Percentiles rank a stretch among this genome's conserved stretches.
Evolutionary conservation across 2,888 invertebrate species (phyloP).

Genomic region (Tuta absoluta): DNA sequence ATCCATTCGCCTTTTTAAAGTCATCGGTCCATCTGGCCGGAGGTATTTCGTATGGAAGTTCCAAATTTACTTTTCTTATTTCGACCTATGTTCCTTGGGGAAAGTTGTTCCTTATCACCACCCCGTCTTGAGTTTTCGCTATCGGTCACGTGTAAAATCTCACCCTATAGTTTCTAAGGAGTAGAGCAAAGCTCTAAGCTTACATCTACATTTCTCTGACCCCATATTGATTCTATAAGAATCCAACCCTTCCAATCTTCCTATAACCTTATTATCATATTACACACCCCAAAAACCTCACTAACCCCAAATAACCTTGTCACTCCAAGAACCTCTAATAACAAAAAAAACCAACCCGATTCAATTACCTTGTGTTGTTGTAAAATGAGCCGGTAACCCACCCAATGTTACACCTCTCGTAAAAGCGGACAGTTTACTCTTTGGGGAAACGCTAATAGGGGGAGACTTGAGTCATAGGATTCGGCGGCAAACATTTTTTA

Average conservation of each 20-base stretch:
- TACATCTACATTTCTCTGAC: too few species aligned
- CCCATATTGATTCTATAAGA: neutral
- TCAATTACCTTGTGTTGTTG: slow-evolving; percentile 25
- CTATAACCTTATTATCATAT: neutral
- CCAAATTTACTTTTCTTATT: too few species aligned
- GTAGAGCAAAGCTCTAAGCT: too few species aligned
- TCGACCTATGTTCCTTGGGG: too few species aligned
- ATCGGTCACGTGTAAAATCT: too few species aligned
- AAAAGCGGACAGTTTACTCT: slow-evolving; percentile 12
- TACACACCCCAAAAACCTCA: neutral
- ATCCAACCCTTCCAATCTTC: neutral
- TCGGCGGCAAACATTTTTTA: neutral
- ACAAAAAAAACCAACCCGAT: slow-evolving; percentile 9
- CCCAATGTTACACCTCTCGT: slow-evolving; percentile 31
- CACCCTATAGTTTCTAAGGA: too few species aligned
- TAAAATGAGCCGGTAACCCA: slow-evolving; percentile 32
- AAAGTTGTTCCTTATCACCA: too few species aligned
- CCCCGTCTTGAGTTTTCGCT: too few species aligned
- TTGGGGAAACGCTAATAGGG: slow-evolving; percentile 3
- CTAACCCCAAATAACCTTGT: neutral
- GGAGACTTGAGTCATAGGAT: neutral
- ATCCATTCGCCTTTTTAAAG: too few species aligned
- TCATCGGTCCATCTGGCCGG: too few species aligned
- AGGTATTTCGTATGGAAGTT: too few species aligned
- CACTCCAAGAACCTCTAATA: slow-evolving; percentile 11